Evolutionary conservation across 2,888 invertebrate genomes (phyloP).

Genomic region (Caenorhabditis macrosperma): DNA sequence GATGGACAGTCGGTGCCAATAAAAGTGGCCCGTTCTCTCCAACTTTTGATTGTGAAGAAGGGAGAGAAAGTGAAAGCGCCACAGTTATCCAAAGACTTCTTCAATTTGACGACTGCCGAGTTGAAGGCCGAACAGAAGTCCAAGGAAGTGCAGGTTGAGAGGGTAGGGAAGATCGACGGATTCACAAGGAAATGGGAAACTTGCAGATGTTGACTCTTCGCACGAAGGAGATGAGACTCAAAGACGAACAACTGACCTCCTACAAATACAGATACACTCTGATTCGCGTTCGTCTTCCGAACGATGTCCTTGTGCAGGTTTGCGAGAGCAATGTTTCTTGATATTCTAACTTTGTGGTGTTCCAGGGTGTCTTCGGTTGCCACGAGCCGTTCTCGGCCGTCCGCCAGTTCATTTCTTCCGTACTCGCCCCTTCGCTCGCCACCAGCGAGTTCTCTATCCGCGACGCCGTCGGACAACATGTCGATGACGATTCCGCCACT

Average conservation of each 20-base stretch:
- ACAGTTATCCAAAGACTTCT: constrained; percentile 90
- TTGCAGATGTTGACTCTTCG: constrained; percentile 86
- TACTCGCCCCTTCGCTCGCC: constrained; percentile 32
- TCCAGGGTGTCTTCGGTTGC: constrained; percentile 74
- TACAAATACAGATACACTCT: constrained; percentile 90
- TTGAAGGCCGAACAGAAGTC: constrained; percentile 81
- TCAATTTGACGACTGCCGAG: constrained; percentile 88
- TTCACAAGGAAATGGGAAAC: no score
- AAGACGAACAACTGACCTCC: constrained; percentile 88
- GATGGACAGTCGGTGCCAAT: constrained; percentile 85
- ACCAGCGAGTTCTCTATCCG: constrained; percentile 64
- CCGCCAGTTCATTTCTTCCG: constrained; percentile 64
- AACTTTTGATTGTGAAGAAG: constrained; percentile 80
- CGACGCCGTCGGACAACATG: constrained; percentile 49
- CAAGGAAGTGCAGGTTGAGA: constrained; percentile 67
- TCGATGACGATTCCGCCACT: constrained; percentile 84
- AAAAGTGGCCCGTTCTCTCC: constrained; percentile 89
- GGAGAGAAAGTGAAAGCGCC: constrained; percentile 77
- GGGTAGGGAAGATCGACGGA: no score
- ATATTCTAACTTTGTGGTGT: constrained; percentile 50
- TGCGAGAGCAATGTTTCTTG: not conserved
- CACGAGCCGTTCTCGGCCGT: constrained; percentile 69
- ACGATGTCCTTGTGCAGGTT: constrained; percentile 81
- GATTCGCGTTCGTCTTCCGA: constrained; percentile 90
- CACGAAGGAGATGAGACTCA: constrained; percentile 95